phyloP scores from a whole-genome alignment of 2,888 invertebrate genomes.

The Gasteruption jaculator region DNA sequence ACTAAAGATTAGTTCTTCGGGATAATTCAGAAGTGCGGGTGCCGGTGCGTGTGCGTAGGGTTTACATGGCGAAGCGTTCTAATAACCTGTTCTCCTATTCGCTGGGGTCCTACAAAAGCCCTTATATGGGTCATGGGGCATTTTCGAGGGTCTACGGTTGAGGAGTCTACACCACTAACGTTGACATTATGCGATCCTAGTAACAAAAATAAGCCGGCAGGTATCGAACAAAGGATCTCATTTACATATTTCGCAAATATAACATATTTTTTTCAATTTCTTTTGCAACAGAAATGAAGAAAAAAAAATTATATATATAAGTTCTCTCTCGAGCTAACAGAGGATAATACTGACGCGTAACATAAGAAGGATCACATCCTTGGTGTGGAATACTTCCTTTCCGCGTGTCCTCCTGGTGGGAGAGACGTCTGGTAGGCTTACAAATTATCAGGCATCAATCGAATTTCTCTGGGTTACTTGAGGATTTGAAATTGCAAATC shows the following conservation, averaged over 20 bases:
- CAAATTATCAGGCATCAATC: constrained; percentile 42
- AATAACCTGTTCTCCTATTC: constrained; percentile 43
- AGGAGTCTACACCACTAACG: not conserved
- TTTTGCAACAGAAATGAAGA: constrained; percentile 17
- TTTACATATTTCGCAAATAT: too few species aligned
- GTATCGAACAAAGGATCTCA: constrained; percentile 50
- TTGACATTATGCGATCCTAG: not conserved
- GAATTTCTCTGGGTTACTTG: too few species aligned
- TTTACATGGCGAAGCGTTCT: constrained; percentile 24
- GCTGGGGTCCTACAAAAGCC: constrained; percentile 50
- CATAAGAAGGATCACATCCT: too few species aligned
- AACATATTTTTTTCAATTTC: constrained; percentile 27
- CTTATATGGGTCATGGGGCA: constrained; percentile 50
- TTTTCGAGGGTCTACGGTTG: constrained; percentile 33
- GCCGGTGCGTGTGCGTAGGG: constrained; percentile 29
- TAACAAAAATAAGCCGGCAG: constrained; percentile 50
- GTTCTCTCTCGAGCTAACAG: too few species aligned
- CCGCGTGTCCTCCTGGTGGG: constrained; percentile 41
- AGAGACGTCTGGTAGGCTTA: constrained; percentile 49
- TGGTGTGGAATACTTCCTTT: too few species aligned
- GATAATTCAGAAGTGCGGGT: constrained; percentile 15
- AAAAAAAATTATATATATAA: too few species aligned
- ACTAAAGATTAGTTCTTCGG: too few species aligned
- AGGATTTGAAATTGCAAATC: too few species aligned
- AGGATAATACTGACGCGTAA: too few species aligned